Percentiles rank a stretch among this genome's conserved stretches.
These are phyloP conservation scores for Nymphalis io DNA, from an alignment of 1,140 invertebrate genomes.

Conservation along the genomic window DNA sequence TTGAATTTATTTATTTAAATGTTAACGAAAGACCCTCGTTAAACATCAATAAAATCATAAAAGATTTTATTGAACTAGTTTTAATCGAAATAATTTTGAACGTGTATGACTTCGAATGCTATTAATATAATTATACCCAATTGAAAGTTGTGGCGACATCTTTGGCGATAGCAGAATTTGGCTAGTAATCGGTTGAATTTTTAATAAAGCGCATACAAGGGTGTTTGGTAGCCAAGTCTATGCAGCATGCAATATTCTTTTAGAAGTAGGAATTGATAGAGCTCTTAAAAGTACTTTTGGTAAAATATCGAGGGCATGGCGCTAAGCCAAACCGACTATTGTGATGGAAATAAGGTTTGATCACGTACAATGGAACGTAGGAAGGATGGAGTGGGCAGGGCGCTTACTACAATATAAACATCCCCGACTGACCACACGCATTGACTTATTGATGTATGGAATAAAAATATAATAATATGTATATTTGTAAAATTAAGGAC, in stretches of 20 bases:
- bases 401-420: constrained; percentile 59
- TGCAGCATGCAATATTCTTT: constrained; percentile 26
- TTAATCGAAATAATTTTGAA: background rate
- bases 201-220: background rate
- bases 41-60: constrained; percentile 5
- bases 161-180: no score
- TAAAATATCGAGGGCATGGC: constrained; percentile 44
- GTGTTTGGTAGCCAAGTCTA: background rate
- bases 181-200: background rate
- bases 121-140: background rate
- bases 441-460: constrained; percentile 23
- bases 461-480: background rate
- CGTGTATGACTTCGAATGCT: background rate
- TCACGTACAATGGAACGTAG: constrained; percentile 67
- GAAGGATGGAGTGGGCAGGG: constrained; percentile 53
- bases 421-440: constrained; percentile 37
- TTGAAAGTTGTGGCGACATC: background rate
- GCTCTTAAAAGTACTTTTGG: constrained; percentile 27
- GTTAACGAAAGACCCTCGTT: background rate
- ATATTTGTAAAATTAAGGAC: background rate
- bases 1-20: background rate
- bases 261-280: constrained; percentile 22
- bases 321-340: constrained; percentile 64
- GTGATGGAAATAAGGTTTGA: constrained; percentile 74
- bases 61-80: background rate